Evolutionary conservation across 2,113 vertebrate species (phyloP).

Genomic region (Rallus limicola): DNA sequence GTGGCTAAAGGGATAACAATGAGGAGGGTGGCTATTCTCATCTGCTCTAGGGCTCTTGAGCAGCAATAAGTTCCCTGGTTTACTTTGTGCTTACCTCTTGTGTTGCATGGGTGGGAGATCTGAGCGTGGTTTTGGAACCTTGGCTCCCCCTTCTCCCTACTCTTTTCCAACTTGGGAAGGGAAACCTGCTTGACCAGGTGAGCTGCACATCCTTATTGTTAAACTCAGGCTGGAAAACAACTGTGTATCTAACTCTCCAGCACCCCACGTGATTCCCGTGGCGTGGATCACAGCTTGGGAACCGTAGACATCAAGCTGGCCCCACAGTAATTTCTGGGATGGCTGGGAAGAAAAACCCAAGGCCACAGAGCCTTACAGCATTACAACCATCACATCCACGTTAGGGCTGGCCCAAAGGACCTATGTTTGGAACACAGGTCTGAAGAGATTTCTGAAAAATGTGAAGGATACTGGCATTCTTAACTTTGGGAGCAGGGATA

Average conservation of each 20-base stretch:
- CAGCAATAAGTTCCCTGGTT: not conserved
- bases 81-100: not conserved
- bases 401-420: not conserved
- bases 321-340: not conserved
- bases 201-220: not conserved
- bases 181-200: not conserved
- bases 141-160: not conserved
- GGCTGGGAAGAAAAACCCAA: not conserved
- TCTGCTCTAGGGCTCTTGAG: not conserved
- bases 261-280: not conserved
- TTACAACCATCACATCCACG: rapidly evolving
- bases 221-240: not conserved
- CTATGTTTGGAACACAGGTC: not conserved
- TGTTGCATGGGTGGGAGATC: not conserved
- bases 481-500: not conserved
- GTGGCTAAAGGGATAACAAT: too few relatives aligned
- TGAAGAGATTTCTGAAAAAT: not conserved
- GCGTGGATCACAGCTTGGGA: not conserved
- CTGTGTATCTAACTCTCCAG: not conserved
- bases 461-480: not conserved
- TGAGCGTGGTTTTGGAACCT: not conserved
- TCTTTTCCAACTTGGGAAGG: not conserved
- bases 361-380: not conserved
- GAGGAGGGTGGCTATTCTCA: not conserved
- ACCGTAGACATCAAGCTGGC: not conserved